phyloP scores from a whole-genome alignment of 2,113 vertebrate species.

The Sebastes fasciatus region DNA sequence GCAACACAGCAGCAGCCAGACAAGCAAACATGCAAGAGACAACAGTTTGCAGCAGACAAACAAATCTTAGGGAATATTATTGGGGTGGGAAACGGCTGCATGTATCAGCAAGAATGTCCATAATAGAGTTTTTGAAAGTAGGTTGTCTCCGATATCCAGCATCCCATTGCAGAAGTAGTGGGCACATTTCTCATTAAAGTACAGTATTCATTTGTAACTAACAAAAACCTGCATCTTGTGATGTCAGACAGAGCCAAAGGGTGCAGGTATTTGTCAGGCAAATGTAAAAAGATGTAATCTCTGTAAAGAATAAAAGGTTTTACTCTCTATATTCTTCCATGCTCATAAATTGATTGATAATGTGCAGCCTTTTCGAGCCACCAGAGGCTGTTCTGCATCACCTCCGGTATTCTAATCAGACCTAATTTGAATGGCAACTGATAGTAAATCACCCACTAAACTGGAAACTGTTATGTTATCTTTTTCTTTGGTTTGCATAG shows the following conservation, averaged over 20 bases:
- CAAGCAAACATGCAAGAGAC: too few species aligned
- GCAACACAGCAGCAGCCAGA: too few species aligned
- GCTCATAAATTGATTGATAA: neutral
- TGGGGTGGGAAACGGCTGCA: too few species aligned
- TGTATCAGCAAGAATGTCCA: too few species aligned
- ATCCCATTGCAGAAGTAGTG: neutral
- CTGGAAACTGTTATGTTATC: neutral
- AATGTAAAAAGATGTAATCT: neutral
- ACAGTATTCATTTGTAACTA: neutral
- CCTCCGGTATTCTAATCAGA: neutral
- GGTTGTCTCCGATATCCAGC: neutral
- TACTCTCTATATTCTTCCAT: neutral
- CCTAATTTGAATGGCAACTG: constrained; percentile 1
- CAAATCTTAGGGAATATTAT: too few species aligned
- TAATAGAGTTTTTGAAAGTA: neutral
- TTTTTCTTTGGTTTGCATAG: constrained; percentile 1
- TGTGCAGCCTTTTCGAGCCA: neutral
- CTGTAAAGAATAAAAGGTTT: neutral
- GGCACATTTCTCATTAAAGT: neutral
- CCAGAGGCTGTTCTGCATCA: neutral
- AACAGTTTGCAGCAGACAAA: too few species aligned
- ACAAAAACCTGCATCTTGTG: neutral
- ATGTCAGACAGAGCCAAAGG: neutral
- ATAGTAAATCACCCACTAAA: neutral
- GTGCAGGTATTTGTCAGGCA: neutral